Conservation (phyloP, 2,797 vertebrate genomes). For the Bradypodion pumilum region DNA sequence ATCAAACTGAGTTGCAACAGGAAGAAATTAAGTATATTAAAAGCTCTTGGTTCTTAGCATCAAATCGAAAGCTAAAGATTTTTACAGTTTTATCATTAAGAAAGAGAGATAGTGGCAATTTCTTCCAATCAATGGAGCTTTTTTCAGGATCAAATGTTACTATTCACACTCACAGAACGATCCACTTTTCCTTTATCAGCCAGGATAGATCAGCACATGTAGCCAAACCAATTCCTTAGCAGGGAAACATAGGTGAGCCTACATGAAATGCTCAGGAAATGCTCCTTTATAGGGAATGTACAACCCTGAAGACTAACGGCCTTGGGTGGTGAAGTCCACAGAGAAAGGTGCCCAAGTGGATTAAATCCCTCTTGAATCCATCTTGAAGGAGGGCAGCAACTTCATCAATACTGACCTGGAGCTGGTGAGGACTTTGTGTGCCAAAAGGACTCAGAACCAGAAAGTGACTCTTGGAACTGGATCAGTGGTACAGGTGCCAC, state of each 20-base stretch:
- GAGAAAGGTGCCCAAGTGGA: too few relatives aligned
- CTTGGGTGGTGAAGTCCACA: too few relatives aligned
- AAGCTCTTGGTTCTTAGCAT: slow-evolving; percentile 14
- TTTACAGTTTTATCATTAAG: neutral
- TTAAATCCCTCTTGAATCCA: too few relatives aligned
- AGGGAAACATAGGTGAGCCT: neutral
- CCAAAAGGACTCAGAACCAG: too few relatives aligned
- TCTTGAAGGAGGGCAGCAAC: too few relatives aligned
- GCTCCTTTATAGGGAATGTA: too few relatives aligned
- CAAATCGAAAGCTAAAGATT: neutral
- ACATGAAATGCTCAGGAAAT: neutral
- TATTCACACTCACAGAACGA: neutral
- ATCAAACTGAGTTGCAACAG: slow-evolving; percentile 46
- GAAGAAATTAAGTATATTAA: slow-evolving; percentile 24
- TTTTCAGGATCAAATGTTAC: accelerated
- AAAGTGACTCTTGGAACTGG: too few relatives aligned
- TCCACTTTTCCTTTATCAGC: neutral
- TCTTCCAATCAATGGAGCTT: neutral
- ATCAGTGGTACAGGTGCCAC: too few relatives aligned
- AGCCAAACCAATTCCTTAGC: neutral
- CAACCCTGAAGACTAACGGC: too few relatives aligned
- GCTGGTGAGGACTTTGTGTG: too few relatives aligned
- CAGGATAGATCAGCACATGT: neutral
- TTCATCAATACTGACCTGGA: too few relatives aligned
- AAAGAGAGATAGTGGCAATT: neutral